Conservation (phyloP, 2,113 vertebrate genomes). For the Puma concolor region DNA sequence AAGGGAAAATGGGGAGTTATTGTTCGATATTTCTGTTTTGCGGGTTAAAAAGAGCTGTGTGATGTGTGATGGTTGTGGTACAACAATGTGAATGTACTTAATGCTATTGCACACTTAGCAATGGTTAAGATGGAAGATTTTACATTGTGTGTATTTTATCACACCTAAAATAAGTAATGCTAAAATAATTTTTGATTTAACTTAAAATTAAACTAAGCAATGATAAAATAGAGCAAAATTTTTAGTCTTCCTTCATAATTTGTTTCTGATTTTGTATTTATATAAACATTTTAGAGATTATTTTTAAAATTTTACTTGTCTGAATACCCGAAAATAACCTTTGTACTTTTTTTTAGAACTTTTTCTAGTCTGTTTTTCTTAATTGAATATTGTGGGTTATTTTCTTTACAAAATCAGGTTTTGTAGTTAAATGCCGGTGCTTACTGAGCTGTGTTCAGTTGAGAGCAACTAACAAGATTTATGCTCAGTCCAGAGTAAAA, state of each 20-base stretch:
- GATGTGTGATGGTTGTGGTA: background rate
- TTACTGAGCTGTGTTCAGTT: conserved; percentile 55
- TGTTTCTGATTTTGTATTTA: conserved; percentile 34
- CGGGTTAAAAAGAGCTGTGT: background rate
- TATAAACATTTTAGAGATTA: conserved; percentile 50
- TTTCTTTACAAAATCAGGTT: conserved; percentile 64
- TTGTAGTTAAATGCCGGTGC: conserved; percentile 46
- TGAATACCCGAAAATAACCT: background rate
- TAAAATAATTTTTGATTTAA: background rate
- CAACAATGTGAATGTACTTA: background rate
- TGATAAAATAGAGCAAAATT: background rate
- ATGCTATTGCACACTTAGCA: background rate
- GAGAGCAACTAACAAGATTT: conserved; percentile 52
- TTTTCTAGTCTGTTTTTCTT: conserved; percentile 53
- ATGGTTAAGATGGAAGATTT: background rate
- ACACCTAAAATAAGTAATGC: background rate
- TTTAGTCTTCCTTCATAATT: conserved; percentile 54
- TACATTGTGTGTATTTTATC: background rate
- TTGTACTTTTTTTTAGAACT: conserved; percentile 33
- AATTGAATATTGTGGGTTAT: conserved; percentile 72
- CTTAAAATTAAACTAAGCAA: background rate
- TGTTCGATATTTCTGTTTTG: background rate
- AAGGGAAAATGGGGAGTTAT: background rate
- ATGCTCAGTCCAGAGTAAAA: conserved; percentile 24
- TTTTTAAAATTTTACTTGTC: conserved; percentile 62